phyloP scores from a whole-genome alignment of 2,113 vertebrate genomes.

The Odocoileus virginianus region DNA sequence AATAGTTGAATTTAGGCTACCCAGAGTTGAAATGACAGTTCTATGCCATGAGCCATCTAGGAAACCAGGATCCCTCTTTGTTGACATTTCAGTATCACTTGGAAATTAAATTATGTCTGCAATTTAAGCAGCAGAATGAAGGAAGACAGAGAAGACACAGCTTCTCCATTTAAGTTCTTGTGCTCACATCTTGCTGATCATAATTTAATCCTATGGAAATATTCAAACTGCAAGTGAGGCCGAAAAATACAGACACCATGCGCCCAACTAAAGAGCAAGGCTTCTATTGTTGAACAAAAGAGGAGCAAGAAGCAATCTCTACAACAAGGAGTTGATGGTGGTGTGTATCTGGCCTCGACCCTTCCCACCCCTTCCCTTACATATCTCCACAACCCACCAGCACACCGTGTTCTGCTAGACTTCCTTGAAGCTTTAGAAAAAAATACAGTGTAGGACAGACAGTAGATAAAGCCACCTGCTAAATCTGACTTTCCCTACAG shows the following conservation, averaged over 20 bases:
- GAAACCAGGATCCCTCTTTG: neutral
- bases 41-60: neutral
- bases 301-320: neutral
- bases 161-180: neutral
- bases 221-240: neutral
- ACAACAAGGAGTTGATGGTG: no score
- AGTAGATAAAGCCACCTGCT: neutral
- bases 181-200: neutral
- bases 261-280: neutral
- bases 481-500: neutral
- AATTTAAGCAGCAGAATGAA: neutral
- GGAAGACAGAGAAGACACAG: neutral
- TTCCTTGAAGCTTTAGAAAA: neutral
- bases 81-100: neutral
- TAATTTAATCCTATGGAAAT: neutral
- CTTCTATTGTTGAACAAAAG: neutral
- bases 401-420: neutral
- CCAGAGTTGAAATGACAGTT: neutral
- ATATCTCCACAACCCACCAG: neutral
- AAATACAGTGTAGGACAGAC: neutral
- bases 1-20: neutral
- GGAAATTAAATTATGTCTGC: neutral
- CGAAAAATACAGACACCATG: neutral
- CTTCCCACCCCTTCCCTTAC: neutral
- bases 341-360: neutral